Base-by-base conservation (phyloP, 2,113 vertebrate genomes). In the Chelonoidis abingdonii region DNA sequence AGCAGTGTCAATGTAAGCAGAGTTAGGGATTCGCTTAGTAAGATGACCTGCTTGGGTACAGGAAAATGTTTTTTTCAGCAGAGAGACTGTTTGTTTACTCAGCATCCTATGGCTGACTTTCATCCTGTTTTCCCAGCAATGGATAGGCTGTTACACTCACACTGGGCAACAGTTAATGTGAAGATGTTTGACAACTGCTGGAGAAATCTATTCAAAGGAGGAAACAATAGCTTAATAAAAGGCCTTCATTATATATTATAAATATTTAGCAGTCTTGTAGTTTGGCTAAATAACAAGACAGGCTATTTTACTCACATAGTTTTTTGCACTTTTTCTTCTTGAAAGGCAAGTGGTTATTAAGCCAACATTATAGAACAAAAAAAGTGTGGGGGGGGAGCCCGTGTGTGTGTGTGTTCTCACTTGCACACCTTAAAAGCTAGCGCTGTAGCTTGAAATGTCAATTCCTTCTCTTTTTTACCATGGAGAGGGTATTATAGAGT, bases 121-220 rank as follows among this genome's bases (percentile, higher is more conserved):
- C 80, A 88, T 96, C 93, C 83, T 90, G 72, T 92, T 97, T 97
- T 96, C 93, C 94, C 95, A 97, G 76, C 91, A 89, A 80, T 87
- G 86, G 89, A 75, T 86, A 84, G 79, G 62, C 86, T 88, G 76
- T 88, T 93, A 95, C 95, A 65, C 83, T 95, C 83, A 85, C 86
- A 86, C 24, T 94, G 95, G 94, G 89, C 81, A 90, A 93, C 90
- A 91, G 81, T 94, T 84, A 96, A 88, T 89, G 88, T 97, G 97
- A 95, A 94, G 84, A 82, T 94, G 85, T 86, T 95, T 97, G 89
- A 96, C 92, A 95, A 82, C 50, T 89, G 50, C 89, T 96, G 86
- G 92, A 97, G 96, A 87, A 92, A 93, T 95, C 91, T 89, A 87
- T 94, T 87, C 89, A 93, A 89, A 83, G 87, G 84, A 92, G 93